These are phyloP conservation scores for Pygoscelis antarcticus DNA, from an alignment of 2,113 vertebrate genomes.

Conservation along the genomic window DNA sequence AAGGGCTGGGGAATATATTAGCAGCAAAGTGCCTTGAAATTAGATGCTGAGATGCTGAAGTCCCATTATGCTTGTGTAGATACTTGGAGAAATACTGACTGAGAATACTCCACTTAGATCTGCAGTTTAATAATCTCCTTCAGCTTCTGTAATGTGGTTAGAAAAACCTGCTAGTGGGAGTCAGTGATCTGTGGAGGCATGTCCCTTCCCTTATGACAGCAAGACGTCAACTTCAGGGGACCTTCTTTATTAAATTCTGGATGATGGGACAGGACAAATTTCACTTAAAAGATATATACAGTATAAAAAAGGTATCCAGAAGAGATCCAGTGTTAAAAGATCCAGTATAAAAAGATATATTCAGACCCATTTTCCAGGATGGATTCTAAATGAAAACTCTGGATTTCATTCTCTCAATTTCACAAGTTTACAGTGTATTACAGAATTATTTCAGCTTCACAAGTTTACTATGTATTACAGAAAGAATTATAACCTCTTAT, in stretches of 20 bases:
- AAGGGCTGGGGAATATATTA: background rate
- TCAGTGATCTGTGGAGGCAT: background rate
- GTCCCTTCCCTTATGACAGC: background rate
- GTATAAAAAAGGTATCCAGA: background rate
- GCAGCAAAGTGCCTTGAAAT: background rate
- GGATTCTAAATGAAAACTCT: background rate
- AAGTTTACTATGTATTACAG: background rate
- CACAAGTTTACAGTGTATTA: background rate
- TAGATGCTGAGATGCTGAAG: background rate
- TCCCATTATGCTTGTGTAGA: background rate
- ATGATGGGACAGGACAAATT: background rate
- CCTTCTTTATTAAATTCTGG: background rate
- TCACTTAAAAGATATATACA: background rate
- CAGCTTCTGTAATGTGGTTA: background rate
- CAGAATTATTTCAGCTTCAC: background rate
- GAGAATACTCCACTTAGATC: background rate
- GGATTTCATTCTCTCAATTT: background rate
- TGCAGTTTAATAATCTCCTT: background rate
- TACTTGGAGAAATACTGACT: background rate
- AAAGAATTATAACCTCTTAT: background rate
- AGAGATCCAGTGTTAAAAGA: background rate
- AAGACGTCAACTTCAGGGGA: background rate
- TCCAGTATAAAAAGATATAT: background rate
- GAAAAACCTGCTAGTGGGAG: background rate
- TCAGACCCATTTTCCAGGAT: background rate